phyloP scores from a whole-genome alignment of 2,888 invertebrate genomes.

The Xylophagus ater region DNA sequence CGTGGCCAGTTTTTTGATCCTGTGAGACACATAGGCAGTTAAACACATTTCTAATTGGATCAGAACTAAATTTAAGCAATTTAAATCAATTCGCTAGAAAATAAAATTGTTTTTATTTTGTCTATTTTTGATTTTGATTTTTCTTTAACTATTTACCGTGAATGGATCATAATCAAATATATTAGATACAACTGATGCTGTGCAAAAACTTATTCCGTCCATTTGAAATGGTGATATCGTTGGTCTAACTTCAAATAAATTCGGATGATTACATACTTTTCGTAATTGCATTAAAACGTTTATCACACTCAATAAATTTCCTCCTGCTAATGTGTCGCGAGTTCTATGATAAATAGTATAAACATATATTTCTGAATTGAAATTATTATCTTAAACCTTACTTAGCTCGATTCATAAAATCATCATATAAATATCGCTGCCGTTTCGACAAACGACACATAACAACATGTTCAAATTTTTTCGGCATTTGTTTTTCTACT shows the following conservation, averaged over 20 bases:
- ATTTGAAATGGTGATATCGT: constrained; percentile 89
- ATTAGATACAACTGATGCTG: constrained; percentile 61
- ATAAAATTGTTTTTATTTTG: constrained; percentile 1
- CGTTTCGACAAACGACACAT: constrained; percentile 90
- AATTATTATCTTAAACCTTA: constrained; percentile 41
- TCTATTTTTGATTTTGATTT: background rate
- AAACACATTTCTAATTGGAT: constrained; percentile 55
- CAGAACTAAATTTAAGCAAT: constrained; percentile 51
- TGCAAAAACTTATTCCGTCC: constrained; percentile 57
- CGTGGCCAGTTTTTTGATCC: constrained; percentile 63
- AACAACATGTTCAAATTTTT: constrained; percentile 91
- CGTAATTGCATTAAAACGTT: constrained; percentile 95
- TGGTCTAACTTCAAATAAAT: constrained; percentile 93
- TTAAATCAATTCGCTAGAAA: constrained; percentile 53
- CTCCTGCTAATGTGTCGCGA: constrained; percentile 81
- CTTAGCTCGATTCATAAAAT: constrained; percentile 96
- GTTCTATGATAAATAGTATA: constrained; percentile 51
- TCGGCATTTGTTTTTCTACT: constrained; percentile 95
- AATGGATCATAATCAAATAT: constrained; percentile 63
- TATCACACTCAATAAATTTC: constrained; percentile 89
- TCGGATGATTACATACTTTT: constrained; percentile 97
- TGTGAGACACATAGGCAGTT: constrained; percentile 75
- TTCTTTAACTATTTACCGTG: constrained; percentile 43
- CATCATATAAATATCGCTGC: constrained; percentile 95
- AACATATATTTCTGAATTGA: background rate